Percentiles rank a stretch among this genome's conserved stretches.
These are phyloP conservation scores for Lumbricus terrestris DNA, from an alignment of 2,888 invertebrate genomes.

Conservation along the genomic window DNA sequence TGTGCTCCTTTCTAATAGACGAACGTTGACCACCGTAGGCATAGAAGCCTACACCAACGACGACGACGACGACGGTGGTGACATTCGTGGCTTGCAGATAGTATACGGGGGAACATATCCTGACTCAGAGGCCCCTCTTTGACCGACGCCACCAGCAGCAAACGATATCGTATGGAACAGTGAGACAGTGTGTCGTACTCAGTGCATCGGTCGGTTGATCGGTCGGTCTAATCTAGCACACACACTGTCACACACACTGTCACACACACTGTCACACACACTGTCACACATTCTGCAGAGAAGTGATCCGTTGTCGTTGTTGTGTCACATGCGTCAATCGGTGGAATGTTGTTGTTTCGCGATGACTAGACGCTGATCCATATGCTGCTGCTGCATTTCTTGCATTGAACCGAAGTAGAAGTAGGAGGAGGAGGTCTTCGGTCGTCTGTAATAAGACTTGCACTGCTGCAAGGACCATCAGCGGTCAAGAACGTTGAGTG, in stretches of 20 bases:
- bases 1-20: background rate
- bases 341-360: background rate
- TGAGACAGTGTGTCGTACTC: no score
- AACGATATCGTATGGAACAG: no score
- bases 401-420: background rate
- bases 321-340: background rate
- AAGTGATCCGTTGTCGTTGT: background rate
- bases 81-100: no score
- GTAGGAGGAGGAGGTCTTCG: background rate
- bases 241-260: background rate
- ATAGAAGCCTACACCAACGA: no score
- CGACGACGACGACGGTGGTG: no score
- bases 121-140: background rate
- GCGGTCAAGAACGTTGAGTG: background rate
- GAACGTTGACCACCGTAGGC: background rate
- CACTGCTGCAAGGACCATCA: background rate
- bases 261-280: no score
- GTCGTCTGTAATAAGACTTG: background rate
- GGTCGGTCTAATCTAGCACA: background rate
- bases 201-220: no score
- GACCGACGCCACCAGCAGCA: background rate
- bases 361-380: background rate
- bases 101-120: background rate
- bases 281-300: no score
- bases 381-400: no score